Conservation (phyloP, 2,888 invertebrate genomes). For the Lasioglossum villosulum region DNA sequence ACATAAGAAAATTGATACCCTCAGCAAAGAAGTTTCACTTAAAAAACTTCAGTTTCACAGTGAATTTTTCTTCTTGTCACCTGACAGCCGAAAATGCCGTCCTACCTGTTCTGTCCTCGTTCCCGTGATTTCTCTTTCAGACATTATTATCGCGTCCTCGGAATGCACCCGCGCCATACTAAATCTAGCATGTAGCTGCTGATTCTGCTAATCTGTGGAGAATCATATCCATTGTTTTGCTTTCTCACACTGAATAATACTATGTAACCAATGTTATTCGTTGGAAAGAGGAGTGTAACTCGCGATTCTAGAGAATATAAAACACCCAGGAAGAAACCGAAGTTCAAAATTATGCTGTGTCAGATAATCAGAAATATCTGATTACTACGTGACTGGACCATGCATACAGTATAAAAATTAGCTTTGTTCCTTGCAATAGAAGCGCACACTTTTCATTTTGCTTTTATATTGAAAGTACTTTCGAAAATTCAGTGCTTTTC, state of each 20-base stretch:
- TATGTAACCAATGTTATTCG: not conserved
- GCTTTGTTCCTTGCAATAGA: not conserved
- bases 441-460: no score
- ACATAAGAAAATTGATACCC: no score
- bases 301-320: not conserved
- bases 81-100: not conserved
- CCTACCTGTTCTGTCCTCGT: not conserved
- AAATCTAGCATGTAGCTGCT: constrained; percentile 5
- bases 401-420: not conserved
- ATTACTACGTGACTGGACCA: not conserved
- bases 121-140: not conserved
- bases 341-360: not conserved
- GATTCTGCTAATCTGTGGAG: not conserved
- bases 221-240: constrained; percentile 7
- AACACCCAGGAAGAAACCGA: not conserved
- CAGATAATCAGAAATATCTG: not conserved
- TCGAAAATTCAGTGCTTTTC: no score
- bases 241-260: constrained; percentile 1
- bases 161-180: not conserved
- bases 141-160: not conserved
- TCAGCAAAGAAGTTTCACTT: no score
- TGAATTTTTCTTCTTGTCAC: not conserved
- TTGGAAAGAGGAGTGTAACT: not conserved
- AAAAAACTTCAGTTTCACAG: not conserved
- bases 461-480: no score